Percentiles rank a stretch among this genome's conserved stretches.
Conservation (phyloP, 2,888 invertebrate genomes). For the Nipponacmea schrenckii region DNA sequence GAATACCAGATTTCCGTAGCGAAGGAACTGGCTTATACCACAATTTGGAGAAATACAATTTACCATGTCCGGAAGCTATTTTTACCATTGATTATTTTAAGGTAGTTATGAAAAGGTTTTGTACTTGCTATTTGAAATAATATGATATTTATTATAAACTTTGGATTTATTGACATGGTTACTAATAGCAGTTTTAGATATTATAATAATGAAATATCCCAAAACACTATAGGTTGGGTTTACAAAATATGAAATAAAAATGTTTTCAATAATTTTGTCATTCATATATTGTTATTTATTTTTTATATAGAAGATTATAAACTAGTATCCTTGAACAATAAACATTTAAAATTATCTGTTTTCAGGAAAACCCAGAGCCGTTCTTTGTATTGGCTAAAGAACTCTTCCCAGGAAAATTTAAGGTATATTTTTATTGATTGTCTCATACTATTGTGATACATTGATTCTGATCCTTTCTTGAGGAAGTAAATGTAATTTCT, state of each 20-base stretch:
- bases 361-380: constrained; percentile 84
- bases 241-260: too few species aligned
- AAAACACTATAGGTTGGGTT: too few species aligned
- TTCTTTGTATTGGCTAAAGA: constrained; percentile 92
- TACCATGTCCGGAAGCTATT: constrained; percentile 91
- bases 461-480: background rate
- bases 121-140: background rate
- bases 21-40: constrained; percentile 91
- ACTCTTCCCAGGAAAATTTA: constrained; percentile 85
- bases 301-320: too few species aligned
- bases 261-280: too few species aligned
- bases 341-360: constrained; percentile 23
- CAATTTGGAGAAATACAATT: constrained; percentile 88
- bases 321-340: too few species aligned
- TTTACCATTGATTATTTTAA: constrained; percentile 89
- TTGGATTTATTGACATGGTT: background rate
- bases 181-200: background rate
- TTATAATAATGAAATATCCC: too few species aligned
- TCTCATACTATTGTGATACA: background rate
- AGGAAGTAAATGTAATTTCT: too few species aligned
- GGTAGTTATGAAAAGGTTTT: constrained; percentile 33
- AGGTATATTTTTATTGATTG: constrained; percentile 66
- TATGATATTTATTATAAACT: background rate
- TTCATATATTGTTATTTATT: too few species aligned
- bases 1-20: constrained; percentile 95